Evolutionary conservation across 1,140 invertebrate species (phyloP).

Genomic region (Lordiphosa stackelbergi): DNA sequence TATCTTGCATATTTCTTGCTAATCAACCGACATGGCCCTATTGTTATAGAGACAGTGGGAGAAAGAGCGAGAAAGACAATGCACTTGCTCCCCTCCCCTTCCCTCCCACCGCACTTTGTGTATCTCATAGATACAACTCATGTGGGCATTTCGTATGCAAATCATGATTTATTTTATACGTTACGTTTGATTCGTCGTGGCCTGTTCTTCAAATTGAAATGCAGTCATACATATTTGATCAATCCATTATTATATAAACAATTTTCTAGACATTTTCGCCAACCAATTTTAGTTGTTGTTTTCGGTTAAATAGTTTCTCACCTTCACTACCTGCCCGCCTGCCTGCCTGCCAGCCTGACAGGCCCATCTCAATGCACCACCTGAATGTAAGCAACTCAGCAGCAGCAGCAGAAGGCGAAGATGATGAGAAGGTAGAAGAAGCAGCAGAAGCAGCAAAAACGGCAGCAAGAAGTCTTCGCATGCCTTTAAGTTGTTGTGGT

Average conservation of each 20-base stretch:
- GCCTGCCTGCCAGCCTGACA: too few relatives aligned
- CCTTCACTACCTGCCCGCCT: too few relatives aligned
- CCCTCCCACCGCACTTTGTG: not conserved
- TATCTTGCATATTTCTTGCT: not conserved
- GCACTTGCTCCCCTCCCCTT: not conserved
- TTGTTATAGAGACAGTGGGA: too few relatives aligned
- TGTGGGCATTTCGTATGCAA: slow-evolving; percentile 52
- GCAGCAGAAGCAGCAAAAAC: slow-evolving; percentile 1
- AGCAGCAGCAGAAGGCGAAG: too few relatives aligned
- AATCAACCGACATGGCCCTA: not conserved
- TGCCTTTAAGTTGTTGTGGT: slow-evolving; percentile 6
- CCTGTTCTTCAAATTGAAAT: slow-evolving; percentile 10
- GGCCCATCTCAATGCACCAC: too few relatives aligned
- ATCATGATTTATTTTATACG: slow-evolving; percentile 36
- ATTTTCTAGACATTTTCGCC: too few relatives aligned
- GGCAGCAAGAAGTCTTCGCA: slow-evolving; percentile 21
- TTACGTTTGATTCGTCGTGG: not conserved
- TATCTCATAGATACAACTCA: slow-evolving; percentile 35
- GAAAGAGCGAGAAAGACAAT: not conserved
- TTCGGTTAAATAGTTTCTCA: too few relatives aligned
- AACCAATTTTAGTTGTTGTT: too few relatives aligned
- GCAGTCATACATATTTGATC: slow-evolving; percentile 34
- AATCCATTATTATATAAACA: too few relatives aligned
- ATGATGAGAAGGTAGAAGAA: not conserved
- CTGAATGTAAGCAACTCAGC: too few relatives aligned